Evolutionary conservation across 1,140 invertebrate genomes (phyloP).

Genomic region (Nephila pilipes): DNA sequence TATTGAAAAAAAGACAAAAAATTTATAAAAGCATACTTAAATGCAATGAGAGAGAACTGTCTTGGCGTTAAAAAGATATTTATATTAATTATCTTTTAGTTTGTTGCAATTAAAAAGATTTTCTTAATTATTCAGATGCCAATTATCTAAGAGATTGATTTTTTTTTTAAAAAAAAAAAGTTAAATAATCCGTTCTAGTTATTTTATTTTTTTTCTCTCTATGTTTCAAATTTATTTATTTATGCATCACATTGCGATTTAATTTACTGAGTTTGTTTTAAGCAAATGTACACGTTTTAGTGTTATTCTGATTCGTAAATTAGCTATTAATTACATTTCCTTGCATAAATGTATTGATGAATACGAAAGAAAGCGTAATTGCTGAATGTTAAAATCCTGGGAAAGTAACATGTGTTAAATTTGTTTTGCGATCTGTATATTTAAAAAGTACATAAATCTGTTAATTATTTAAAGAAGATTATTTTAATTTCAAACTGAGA

Average conservation of each 20-base stretch:
- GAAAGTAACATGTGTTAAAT: not conserved
- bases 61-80: slow-evolving; percentile 19
- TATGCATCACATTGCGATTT: not conserved
- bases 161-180: not conserved
- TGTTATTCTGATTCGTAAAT: not conserved
- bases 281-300: not conserved
- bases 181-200: not conserved
- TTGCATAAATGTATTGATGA: not conserved
- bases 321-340: not conserved
- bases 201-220: not conserved
- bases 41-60: slow-evolving; percentile 1
- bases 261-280: not conserved
- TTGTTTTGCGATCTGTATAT: not conserved
- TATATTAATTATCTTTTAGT: slow-evolving; percentile 23
- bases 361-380: not conserved
- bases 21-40: slow-evolving; percentile 25
- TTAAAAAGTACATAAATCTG: not conserved
- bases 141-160: slow-evolving; percentile 10
- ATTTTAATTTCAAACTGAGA: too few relatives aligned
- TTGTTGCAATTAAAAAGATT: slow-evolving; percentile 21
- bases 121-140: slow-evolving; percentile 33
- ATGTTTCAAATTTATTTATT: not conserved
- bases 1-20: not conserved
- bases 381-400: not conserved
- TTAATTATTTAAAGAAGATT: not conserved